Conservation (phyloP, 2,888 invertebrate genomes). For the Phyllotreta striolata region DNA sequence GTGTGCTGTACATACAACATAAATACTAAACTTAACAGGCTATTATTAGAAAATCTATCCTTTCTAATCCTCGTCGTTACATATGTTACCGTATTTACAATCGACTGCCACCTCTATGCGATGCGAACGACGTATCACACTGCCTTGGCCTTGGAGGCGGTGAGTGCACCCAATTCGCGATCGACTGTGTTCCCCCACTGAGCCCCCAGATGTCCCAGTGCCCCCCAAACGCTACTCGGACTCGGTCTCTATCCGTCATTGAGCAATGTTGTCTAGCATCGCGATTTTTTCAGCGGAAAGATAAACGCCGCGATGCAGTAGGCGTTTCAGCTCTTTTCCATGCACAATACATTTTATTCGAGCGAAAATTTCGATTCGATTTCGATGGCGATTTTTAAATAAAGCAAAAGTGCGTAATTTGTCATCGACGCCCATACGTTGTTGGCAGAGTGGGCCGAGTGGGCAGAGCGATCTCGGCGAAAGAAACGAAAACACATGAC, state of each 20-base stretch:
- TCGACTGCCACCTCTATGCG: constrained; percentile 11
- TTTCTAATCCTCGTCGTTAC: not conserved
- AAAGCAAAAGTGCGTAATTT: constrained; percentile 17
- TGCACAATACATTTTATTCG: not conserved
- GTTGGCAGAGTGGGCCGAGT: constrained; percentile 19
- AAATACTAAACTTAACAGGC: too few relatives aligned
- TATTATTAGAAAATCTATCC: too few relatives aligned
- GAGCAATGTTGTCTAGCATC: constrained; percentile 15
- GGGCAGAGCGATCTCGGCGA: constrained; percentile 20
- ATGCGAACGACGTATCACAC: constrained; percentile 41
- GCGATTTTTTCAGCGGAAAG: constrained; percentile 5
- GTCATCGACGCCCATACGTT: constrained; percentile 18
- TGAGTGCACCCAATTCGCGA: constrained; percentile 50
- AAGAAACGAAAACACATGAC: constrained; percentile 25
- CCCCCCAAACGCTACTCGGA: constrained; percentile 49
- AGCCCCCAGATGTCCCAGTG: constrained; percentile 54
- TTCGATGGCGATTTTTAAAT: not conserved
- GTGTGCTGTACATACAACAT: too few relatives aligned
- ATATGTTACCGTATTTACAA: not conserved
- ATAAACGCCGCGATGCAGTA: not conserved
- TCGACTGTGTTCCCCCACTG: constrained; percentile 46
- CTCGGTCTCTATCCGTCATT: constrained; percentile 22
- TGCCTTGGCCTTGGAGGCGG: constrained; percentile 57
- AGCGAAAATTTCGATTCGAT: not conserved
- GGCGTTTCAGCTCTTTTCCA: not conserved